phyloP scores from a whole-genome alignment of 2,113 vertebrate species.

The Boleophthalmus pectinirostris region DNA sequence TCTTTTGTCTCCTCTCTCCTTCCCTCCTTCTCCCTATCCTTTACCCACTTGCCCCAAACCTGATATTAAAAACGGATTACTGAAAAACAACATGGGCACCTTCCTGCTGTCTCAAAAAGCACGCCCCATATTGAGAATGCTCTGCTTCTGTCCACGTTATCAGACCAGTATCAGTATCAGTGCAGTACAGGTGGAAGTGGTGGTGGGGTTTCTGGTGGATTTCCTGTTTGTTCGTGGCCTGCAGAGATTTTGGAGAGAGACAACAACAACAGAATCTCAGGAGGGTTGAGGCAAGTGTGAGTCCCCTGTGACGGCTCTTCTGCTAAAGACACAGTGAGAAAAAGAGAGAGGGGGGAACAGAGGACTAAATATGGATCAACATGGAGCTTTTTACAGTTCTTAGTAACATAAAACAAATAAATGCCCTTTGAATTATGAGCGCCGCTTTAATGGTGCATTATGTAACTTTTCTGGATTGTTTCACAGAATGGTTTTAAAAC shows the following conservation, averaged over 20 bases:
- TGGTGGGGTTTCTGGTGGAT: slow-evolving; percentile 23
- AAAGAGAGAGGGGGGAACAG: slow-evolving; percentile 29
- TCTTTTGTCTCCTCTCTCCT: slow-evolving; percentile 49
- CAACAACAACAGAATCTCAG: slow-evolving; percentile 40
- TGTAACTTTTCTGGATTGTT: too few species aligned
- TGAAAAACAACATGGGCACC: slow-evolving; percentile 59
- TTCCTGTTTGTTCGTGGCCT: slow-evolving; percentile 27
- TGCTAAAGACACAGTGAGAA: slow-evolving; percentile 18
- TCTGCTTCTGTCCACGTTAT: not conserved
- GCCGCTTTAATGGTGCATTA: not conserved
- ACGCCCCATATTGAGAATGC: slow-evolving; percentile 28
- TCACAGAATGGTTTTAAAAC: too few species aligned
- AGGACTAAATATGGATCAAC: slow-evolving; percentile 19
- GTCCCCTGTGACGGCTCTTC: slow-evolving; percentile 40
- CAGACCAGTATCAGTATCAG: slow-evolving; percentile 4
- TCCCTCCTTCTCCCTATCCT: slow-evolving; percentile 26
- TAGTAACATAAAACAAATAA: not conserved
- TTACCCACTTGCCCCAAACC: slow-evolving; percentile 42
- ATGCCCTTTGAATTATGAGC: not conserved
- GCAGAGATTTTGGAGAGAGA: slow-evolving; percentile 50
- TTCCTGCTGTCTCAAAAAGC: slow-evolving; percentile 63
- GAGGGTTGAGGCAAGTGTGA: slow-evolving; percentile 31
- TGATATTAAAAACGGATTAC: slow-evolving; percentile 77
- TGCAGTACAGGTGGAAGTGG: slow-evolving; percentile 32
- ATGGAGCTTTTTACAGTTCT: slow-evolving; percentile 12